Conservation (phyloP, 2,797 vertebrate species). For the Fistularia tabacaria region DNA sequence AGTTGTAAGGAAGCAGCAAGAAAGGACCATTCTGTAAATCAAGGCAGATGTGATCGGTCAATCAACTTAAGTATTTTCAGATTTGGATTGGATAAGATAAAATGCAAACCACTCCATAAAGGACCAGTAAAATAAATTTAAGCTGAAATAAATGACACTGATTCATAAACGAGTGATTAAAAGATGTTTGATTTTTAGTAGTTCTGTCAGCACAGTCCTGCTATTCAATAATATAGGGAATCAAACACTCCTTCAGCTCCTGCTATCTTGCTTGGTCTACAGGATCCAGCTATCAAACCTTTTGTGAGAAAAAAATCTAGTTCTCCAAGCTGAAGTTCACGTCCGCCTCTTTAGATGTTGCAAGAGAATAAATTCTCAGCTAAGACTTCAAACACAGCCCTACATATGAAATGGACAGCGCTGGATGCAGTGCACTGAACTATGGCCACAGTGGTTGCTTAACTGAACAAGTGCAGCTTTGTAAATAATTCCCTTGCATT, state of each 20-base stretch:
- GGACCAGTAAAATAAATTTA: conserved; percentile 51
- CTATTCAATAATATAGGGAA: not conserved
- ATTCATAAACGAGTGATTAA: conserved; percentile 44
- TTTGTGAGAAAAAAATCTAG: too few relatives aligned
- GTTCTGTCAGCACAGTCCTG: conserved; percentile 44
- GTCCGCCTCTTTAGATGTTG: too few relatives aligned
- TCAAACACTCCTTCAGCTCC: not conserved
- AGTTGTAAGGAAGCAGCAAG: conserved; percentile 99
- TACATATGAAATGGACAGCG: too few relatives aligned
- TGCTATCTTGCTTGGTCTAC: not conserved
- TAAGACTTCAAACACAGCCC: too few relatives aligned
- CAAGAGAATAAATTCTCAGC: too few relatives aligned
- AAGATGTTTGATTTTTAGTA: conserved; percentile 23
- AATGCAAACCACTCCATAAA: conserved; percentile 51
- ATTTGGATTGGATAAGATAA: conserved; percentile 53
- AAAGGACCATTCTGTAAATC: conserved; percentile 77
- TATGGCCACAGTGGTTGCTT: too few relatives aligned
- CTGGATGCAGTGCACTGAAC: too few relatives aligned
- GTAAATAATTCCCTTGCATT: too few relatives aligned
- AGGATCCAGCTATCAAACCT: too few relatives aligned
- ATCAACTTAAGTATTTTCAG: conserved; percentile 76
- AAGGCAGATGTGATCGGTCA: conserved; percentile 68
- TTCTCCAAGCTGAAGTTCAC: too few relatives aligned
- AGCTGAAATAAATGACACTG: conserved; percentile 19
- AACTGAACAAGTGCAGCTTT: too few relatives aligned